Percentiles rank a stretch among this genome's conserved stretches.
phyloP scores from a whole-genome alignment of 2,888 invertebrate species.

The Mamestra brassicae region DNA sequence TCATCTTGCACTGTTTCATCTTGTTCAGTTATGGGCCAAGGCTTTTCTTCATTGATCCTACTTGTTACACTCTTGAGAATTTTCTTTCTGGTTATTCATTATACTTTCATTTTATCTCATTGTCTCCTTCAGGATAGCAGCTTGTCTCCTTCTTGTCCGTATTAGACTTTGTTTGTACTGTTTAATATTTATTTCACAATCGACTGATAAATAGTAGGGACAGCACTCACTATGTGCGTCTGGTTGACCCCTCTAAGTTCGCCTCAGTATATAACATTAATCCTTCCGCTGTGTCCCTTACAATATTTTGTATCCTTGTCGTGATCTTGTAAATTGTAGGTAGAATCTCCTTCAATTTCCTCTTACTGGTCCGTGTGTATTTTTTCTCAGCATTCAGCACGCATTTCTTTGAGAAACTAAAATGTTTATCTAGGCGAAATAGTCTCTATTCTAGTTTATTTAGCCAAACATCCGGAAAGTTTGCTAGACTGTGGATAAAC shows the following conservation, averaged over 20 bases:
- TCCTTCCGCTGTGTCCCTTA: conserved; percentile 14
- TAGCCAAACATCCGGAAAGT: conserved; percentile 34
- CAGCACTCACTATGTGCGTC: not conserved
- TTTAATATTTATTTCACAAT: conserved; percentile 12
- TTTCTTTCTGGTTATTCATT: no score
- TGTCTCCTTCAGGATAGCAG: no score
- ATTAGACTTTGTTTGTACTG: not conserved
- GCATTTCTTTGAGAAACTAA: not conserved
- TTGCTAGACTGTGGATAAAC: conserved; percentile 21
- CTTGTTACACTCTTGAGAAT: not conserved
- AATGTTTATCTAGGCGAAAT: conserved; percentile 18
- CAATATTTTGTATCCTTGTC: conserved; percentile 10
- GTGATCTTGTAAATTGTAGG: not conserved
- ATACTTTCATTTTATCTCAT: not conserved
- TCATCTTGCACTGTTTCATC: not conserved
- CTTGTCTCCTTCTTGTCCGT: not conserved
- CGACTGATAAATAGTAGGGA: not conserved
- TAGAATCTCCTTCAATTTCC: conserved; percentile 24
- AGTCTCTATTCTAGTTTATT: conserved; percentile 27
- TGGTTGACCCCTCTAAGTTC: not conserved
- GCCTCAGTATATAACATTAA: conserved; percentile 12
- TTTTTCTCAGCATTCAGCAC: conserved; percentile 21
- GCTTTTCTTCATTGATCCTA: not conserved
- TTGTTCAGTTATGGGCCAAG: not conserved
- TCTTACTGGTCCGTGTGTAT: not conserved